phyloP scores from a whole-genome alignment of 1,140 invertebrate genomes.

The Stegodyphus dumicola region DNA sequence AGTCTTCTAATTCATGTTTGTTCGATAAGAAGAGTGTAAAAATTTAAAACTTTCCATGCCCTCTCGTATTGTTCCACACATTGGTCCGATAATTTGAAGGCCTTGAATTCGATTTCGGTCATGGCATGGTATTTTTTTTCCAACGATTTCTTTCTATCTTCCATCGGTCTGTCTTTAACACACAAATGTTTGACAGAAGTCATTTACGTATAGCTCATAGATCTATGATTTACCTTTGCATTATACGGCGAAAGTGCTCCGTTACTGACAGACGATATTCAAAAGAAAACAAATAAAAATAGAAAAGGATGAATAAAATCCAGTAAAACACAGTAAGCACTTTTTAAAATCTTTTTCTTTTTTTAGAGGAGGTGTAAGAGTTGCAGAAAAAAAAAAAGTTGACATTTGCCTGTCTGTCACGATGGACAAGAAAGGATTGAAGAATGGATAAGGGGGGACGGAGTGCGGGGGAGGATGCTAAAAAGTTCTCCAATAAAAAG shows the following conservation, averaged over 20 bases:
- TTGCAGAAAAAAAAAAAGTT: neutral
- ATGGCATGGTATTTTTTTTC: too few species aligned
- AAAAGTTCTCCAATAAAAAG: conserved; percentile 59
- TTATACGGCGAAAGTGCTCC: neutral
- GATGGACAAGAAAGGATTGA: conserved; percentile 18
- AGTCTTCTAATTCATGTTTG: too few species aligned
- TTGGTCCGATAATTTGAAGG: too few species aligned
- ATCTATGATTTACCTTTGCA: neutral
- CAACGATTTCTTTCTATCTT: too few species aligned
- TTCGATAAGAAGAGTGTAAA: too few species aligned
- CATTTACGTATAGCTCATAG: too few species aligned
- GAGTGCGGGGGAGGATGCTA: conserved; percentile 26
- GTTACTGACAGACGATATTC: neutral
- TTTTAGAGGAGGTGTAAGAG: conserved; percentile 8
- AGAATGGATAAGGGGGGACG: conserved; percentile 10
- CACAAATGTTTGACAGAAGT: too few species aligned
- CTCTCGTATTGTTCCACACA: too few species aligned
- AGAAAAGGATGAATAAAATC: neutral
- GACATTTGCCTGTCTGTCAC: conserved; percentile 41
- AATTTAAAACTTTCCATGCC: too few species aligned
- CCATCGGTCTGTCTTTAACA: too few species aligned
- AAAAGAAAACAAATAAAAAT: neutral
- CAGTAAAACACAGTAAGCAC: neutral
- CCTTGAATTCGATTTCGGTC: too few species aligned
- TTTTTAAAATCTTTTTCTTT: conserved; percentile 1